These are phyloP conservation scores for Phoxinus phoxinus DNA, from an alignment of 2,113 vertebrate genomes.

Conservation along the genomic window DNA sequence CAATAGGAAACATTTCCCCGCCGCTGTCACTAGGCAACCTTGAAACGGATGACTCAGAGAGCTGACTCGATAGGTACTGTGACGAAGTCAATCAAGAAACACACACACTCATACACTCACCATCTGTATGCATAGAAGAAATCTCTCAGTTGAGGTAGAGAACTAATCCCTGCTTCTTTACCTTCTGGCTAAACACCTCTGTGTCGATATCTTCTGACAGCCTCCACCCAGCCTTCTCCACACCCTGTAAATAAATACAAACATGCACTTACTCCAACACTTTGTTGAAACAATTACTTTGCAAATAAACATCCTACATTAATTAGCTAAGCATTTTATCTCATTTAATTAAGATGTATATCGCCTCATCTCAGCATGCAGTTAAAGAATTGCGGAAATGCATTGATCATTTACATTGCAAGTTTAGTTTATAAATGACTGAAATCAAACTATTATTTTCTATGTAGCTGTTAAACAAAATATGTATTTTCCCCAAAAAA, in stretches of 20 bases:
- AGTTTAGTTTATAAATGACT: neutral
- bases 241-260: conserved; percentile 72
- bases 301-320: neutral
- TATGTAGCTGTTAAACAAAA: neutral
- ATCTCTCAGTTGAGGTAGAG: conserved; percentile 77
- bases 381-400: neutral
- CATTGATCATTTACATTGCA: neutral
- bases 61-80: conserved; percentile 77
- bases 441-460: neutral
- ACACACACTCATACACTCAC: conserved; percentile 51
- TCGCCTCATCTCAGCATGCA: no score
- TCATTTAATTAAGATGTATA: neutral
- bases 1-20: conserved; percentile 79
- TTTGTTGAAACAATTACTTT: conserved; percentile 3
- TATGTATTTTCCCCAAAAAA: neutral
- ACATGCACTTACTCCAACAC: conserved; percentile 35
- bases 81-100: conserved; percentile 71
- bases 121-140: conserved; percentile 77
- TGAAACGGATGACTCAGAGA: conserved; percentile 76
- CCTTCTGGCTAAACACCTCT: conserved; percentile 81
- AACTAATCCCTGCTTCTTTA: conserved; percentile 82
- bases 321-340: neutral
- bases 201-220: conserved; percentile 77
- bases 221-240: conserved; percentile 79
- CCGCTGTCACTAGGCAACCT: conserved; percentile 78